Evolutionary conservation across 2,113 vertebrate genomes (phyloP), one percentile per base, ranked within the genome.

Genomic region (Illadopsis cleaveri): DNA sequence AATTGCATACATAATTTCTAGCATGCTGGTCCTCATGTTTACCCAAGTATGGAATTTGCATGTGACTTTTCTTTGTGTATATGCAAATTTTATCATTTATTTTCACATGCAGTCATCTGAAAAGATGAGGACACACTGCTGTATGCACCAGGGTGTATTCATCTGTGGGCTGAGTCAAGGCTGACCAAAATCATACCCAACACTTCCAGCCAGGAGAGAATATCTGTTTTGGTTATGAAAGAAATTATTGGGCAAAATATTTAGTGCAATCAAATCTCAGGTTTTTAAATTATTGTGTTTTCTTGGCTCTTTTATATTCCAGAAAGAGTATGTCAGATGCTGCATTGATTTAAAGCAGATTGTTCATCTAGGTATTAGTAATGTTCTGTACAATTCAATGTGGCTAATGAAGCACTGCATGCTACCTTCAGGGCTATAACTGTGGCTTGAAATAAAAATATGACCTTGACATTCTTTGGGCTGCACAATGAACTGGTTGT

Each of bases 391-490:
- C 21, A 73, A 44, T 20, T 71, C 64, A 40, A 10, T 65, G 64
- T n/a, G 27, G 38, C 50, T 96, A 87, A 85, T 94, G 84, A 89
- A 90, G 70, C 87, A 40, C 27, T 35, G 33, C 10, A 4, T 73
- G 45, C 64, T 89, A 44, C 76, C 60, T 90, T 91, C 35, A 0
- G 90, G 87, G 78, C 45, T 91, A 3, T 62, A 72, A 65, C 44
- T 92, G 2, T n/a, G 44, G 87, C 31, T 65, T 61, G 37, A 42
- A 44, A 61, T 91, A 76, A 79, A 95, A 89, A 84, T 72, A 50
- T 17, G 92, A 94, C 92, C 92, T 96, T 97, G 95, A 79, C 62
- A 54, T 92, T 70, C 17, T 95, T 75, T 82, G 58, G 76, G 37
- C 81, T 93, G 35, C 23, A 50, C 44, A 64, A 38, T 89, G 71